Percentiles rank a stretch among this genome's conserved stretches.
These are phyloP conservation scores for Phoenoteleia sp. DNA, from an alignment of 2,888 invertebrate genomes.

Conservation along the genomic window DNA sequence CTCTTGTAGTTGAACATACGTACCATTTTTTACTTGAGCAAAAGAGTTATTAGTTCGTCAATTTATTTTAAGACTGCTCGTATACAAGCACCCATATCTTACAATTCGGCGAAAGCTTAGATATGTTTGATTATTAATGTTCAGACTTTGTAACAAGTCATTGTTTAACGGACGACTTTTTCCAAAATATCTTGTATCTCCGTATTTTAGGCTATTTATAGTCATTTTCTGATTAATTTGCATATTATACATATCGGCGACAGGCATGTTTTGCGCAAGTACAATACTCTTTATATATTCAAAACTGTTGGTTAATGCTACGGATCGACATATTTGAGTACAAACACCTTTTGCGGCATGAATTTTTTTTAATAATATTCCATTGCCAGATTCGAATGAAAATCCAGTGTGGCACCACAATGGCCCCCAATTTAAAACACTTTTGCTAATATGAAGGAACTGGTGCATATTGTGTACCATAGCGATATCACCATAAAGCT, in stretches of 20 bases:
- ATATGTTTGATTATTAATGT: too few relatives aligned
- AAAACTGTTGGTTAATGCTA: not conserved
- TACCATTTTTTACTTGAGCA: not conserved
- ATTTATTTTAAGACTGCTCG: not conserved
- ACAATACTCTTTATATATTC: not conserved
- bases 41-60: not conserved
- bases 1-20: not conserved
- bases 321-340: not conserved
- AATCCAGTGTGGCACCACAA: not conserved
- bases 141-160: too few relatives aligned
- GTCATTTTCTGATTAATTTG: not conserved
- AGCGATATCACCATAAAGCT: not conserved
- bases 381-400: not conserved
- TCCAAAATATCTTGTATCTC: not conserved
- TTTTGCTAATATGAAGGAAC: not conserved
- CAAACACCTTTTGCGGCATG: too few relatives aligned
- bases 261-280: not conserved
- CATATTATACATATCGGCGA: not conserved
- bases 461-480: not conserved
- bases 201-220: not conserved
- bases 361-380: not conserved
- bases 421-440: not conserved
- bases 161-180: too few relatives aligned
- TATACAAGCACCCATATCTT: not conserved
- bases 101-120: too few relatives aligned